Conservation (phyloP, 2,888 invertebrate genomes). For the Idaea aversata region DNA sequence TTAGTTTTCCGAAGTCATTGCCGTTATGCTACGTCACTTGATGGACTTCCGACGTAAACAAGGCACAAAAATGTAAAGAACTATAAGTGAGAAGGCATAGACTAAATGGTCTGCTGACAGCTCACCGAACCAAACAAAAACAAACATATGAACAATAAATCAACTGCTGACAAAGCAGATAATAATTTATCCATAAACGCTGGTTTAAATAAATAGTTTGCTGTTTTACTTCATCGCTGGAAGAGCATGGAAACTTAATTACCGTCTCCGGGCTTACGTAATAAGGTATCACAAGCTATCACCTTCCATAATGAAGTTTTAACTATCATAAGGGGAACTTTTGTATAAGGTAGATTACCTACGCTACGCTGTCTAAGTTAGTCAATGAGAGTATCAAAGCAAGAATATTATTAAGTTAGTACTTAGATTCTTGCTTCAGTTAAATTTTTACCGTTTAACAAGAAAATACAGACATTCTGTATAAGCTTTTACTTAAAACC, state of each 20-base stretch:
- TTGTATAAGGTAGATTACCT: background rate
- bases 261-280: background rate
- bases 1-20: background rate
- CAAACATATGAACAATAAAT: no score
- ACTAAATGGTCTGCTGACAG: background rate
- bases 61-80: background rate
- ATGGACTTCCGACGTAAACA: background rate
- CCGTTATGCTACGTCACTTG: background rate
- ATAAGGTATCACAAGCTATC: background rate
- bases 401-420: no score
- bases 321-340: background rate
- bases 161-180: background rate
- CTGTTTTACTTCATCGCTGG: background rate
- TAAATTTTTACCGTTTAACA: no score
- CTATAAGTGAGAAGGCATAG: background rate
- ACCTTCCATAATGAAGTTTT: background rate
- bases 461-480: no score
- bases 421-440: no score
- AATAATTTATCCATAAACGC: background rate
- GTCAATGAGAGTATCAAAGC: background rate
- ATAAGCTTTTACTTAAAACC: no score
- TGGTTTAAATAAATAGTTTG: background rate
- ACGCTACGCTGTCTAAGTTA: background rate
- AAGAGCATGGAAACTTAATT: background rate
- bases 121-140: background rate